These are phyloP conservation scores for Antennarius maculatus DNA, from an alignment of 2,797 vertebrate species.

Conservation along the genomic window DNA sequence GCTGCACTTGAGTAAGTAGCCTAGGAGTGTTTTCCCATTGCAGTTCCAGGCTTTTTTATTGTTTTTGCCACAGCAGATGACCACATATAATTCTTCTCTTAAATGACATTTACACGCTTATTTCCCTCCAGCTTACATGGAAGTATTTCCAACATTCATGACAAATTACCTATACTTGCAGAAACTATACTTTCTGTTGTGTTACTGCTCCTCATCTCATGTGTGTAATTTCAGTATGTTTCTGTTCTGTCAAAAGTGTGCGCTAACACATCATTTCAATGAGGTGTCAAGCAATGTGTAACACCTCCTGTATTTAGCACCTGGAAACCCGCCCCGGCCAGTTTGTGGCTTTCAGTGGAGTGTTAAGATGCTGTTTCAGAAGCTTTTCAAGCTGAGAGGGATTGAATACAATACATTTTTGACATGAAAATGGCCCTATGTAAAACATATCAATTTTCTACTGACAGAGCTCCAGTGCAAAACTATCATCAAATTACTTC, in stretches of 20 bases:
- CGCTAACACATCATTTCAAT: background rate
- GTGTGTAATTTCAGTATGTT: too few species aligned
- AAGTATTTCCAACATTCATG: background rate
- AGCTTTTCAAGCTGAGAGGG: conserved; percentile 21
- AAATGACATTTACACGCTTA: background rate
- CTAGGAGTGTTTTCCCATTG: too few species aligned
- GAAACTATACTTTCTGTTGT: too few species aligned
- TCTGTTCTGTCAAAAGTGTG: conserved; percentile 17
- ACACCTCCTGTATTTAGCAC: conserved; percentile 6
- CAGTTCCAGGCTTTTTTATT: too few species aligned
- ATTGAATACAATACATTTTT: conserved; percentile 10
- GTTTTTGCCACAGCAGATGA: too few species aligned
- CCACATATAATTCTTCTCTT: background rate
- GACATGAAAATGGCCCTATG: conserved; percentile 1
- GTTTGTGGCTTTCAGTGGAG: conserved; percentile 5
- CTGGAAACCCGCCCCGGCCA: conserved; percentile 1
- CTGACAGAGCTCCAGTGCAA: conserved; percentile 45
- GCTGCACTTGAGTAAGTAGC: too few species aligned
- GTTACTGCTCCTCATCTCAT: too few species aligned
- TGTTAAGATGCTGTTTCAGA: conserved; percentile 37
- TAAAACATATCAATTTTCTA: background rate
- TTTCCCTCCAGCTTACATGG: background rate
- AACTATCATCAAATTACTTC: conserved; percentile 37
- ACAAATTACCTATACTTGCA: background rate
- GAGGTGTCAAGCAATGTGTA: conserved; percentile 1